phyloP scores from a whole-genome alignment of 2,888 invertebrate species.

The Aradus depressus region DNA sequence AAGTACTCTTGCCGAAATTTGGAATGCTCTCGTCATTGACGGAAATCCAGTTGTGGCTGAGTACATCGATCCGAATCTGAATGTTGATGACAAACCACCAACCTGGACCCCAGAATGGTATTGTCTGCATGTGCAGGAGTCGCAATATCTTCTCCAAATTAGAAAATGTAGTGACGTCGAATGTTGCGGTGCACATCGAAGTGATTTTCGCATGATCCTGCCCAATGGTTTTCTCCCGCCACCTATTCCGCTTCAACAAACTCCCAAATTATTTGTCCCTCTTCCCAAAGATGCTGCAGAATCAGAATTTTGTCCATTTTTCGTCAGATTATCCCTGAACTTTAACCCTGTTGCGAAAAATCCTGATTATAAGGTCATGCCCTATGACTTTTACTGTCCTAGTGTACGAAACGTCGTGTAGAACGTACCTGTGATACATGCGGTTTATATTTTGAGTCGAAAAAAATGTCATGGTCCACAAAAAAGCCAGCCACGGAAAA shows the following conservation, averaged over 20 bases:
- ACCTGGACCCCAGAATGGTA: slow-evolving; percentile 14
- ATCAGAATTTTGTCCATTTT: slow-evolving; percentile 12
- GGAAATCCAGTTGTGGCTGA: slow-evolving; percentile 24
- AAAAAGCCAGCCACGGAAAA: neutral
- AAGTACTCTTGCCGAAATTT: slow-evolving; percentile 34
- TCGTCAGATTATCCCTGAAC: slow-evolving; percentile 14
- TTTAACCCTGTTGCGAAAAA: slow-evolving; percentile 11
- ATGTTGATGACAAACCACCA: neutral
- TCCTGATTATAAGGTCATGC: neutral
- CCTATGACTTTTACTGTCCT: slow-evolving; percentile 18
- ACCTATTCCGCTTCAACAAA: slow-evolving; percentile 10
- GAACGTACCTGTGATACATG: slow-evolving; percentile 10
- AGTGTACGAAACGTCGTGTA: neutral
- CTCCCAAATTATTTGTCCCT: slow-evolving; percentile 4
- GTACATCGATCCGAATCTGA: slow-evolving; percentile 9
- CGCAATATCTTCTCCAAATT: slow-evolving; percentile 18
- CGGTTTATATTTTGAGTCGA: slow-evolving; percentile 16
- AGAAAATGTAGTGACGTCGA: slow-evolving; percentile 13
- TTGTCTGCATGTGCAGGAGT: slow-evolving; percentile 15
- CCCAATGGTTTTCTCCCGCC: slow-evolving; percentile 15
- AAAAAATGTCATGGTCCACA: slow-evolving; percentile 3
- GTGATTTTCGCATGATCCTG: slow-evolving; percentile 11
- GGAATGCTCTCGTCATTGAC: slow-evolving; percentile 33
- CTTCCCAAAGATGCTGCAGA: slow-evolving; percentile 3
- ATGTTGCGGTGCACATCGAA: slow-evolving; percentile 14